Conservation (phyloP, 2,888 invertebrate genomes). For the Temnothorax ravouxi region DNA sequence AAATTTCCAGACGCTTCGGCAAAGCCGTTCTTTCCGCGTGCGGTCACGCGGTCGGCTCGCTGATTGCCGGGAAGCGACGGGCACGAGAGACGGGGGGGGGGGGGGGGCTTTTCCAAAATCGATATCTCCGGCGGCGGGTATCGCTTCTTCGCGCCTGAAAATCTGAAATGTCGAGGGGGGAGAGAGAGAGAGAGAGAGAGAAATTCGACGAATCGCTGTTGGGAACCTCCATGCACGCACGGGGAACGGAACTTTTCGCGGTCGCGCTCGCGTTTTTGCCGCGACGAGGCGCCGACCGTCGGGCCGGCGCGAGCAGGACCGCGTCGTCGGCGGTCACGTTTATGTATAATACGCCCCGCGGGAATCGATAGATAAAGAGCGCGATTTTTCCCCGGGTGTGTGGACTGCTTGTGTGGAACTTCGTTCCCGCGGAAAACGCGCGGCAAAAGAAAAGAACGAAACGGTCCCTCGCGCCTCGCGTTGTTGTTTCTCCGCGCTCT, state of each 20-base stretch:
- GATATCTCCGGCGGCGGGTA: not conserved
- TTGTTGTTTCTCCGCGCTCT: too few relatives aligned
- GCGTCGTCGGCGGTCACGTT: conserved; percentile 11
- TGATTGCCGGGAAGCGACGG: not conserved
- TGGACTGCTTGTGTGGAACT: too few relatives aligned
- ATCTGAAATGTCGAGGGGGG: too few relatives aligned
- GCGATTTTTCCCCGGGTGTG: conserved; percentile 7
- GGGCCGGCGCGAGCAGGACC: conserved; percentile 1
- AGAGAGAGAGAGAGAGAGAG: too few relatives aligned
- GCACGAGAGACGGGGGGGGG: not conserved
- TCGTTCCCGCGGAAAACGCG: too few relatives aligned
- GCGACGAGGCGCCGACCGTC: conserved; percentile 30
- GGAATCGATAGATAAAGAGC: conserved; percentile 44
- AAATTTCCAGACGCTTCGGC: too few relatives aligned
- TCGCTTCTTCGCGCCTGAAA: not conserved
- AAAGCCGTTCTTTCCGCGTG: too few relatives aligned
- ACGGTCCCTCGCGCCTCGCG: too few relatives aligned
- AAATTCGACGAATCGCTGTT: not conserved
- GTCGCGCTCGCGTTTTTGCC: not conserved
- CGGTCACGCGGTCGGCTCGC: not conserved
- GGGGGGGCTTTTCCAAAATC: not conserved
- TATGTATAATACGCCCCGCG: not conserved
- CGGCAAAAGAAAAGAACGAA: too few relatives aligned
- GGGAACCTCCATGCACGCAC: not conserved
- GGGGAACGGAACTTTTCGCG: conserved; percentile 2